These are phyloP conservation scores for Cacatua alba DNA, from an alignment of 2,113 vertebrate genomes.

Conservation along the genomic window DNA sequence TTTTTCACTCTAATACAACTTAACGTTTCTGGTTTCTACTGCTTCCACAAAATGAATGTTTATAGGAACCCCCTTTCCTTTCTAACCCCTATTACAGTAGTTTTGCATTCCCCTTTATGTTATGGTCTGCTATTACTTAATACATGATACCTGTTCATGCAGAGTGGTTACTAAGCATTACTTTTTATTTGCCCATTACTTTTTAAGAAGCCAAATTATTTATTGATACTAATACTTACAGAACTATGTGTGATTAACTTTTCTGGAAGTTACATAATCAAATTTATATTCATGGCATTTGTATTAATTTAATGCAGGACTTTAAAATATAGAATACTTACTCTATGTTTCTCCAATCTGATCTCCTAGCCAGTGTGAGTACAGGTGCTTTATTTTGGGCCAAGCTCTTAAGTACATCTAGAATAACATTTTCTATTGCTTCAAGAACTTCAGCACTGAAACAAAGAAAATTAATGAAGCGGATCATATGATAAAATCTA, in stretches of 20 bases:
- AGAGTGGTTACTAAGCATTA: neutral
- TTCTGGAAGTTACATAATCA: neutral
- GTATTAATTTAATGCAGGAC: neutral
- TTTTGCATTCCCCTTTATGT: neutral
- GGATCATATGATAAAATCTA: neutral
- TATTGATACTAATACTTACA: neutral
- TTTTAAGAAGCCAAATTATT: neutral
- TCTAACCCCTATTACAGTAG: neutral
- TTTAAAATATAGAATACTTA: slow-evolving; percentile 57
- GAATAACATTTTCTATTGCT: slow-evolving; percentile 86
- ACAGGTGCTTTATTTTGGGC: slow-evolving; percentile 82
- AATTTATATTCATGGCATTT: neutral
- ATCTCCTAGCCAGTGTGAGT: slow-evolving; percentile 80
- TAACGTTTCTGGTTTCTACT: slow-evolving; percentile 10
- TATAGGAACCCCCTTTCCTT: neutral
- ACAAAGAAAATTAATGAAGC: slow-evolving; percentile 11
- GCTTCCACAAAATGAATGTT: neutral
- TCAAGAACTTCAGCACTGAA: slow-evolving; percentile 84
- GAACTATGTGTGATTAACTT: neutral
- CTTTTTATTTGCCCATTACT: neutral
- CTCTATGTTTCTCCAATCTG: slow-evolving; percentile 86
- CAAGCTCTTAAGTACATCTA: slow-evolving; percentile 77
- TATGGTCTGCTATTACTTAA: neutral
- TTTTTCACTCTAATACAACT: neutral
- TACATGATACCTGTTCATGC: neutral